Conservation (phyloP, 2,797 vertebrate genomes). For the Ibycter americanus region DNA sequence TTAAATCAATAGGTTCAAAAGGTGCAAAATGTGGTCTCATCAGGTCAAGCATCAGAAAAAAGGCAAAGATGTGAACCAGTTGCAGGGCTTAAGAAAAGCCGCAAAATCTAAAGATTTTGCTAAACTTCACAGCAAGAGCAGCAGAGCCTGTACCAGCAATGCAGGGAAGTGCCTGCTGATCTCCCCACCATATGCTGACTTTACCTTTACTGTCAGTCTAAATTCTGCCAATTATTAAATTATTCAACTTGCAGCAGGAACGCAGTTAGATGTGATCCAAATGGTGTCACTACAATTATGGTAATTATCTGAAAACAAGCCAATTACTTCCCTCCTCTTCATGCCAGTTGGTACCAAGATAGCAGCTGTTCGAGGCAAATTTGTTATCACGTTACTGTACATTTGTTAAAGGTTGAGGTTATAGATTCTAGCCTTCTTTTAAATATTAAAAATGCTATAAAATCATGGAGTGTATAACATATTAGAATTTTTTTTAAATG, state of each 20-base stretch:
- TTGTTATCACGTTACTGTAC: constrained; percentile 54
- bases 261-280: constrained; percentile 60
- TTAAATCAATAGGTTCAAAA: constrained; percentile 10
- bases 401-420: constrained; percentile 68
- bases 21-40: neutral
- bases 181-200: constrained; percentile 37
- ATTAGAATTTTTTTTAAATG: constrained; percentile 44
- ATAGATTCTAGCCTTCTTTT: constrained; percentile 55
- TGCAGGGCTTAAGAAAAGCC: neutral
- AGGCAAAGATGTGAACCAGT: neutral
- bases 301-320: constrained; percentile 72
- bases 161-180: neutral
- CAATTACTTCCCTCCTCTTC: constrained; percentile 63
- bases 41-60: neutral
- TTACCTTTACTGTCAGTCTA: constrained; percentile 66
- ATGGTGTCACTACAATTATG: constrained; percentile 71
- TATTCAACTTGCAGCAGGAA: constrained; percentile 62
- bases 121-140: neutral
- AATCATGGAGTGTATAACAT: constrained; percentile 30
- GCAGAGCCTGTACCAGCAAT: neutral
- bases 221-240: constrained; percentile 68
- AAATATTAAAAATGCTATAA: constrained; percentile 65
- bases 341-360: constrained; percentile 61
- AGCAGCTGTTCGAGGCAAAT: constrained; percentile 65
- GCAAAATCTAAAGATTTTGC: neutral